Evolutionary conservation across 1,140 invertebrate species (phyloP).

Genomic region (Bombus pascuorum): DNA sequence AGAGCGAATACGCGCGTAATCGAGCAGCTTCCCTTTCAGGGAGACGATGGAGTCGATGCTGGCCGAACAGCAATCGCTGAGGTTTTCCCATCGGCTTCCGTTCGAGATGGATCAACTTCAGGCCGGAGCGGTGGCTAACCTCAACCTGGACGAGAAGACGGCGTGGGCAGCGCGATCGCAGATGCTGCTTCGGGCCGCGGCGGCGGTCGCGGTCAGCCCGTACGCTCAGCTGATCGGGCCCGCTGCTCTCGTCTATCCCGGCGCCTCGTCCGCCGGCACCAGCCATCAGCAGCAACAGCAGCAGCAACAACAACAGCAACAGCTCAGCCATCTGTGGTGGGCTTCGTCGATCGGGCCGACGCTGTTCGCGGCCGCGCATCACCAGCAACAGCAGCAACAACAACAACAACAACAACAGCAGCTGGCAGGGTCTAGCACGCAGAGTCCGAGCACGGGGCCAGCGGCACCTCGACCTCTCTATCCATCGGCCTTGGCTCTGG

Average conservation of each 20-base stretch:
- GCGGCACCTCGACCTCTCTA: slow-evolving; percentile 81
- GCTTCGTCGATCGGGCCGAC: slow-evolving; percentile 79
- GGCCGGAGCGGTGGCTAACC: slow-evolving; percentile 84
- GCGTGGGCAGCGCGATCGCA: slow-evolving; percentile 87
- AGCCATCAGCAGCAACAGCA: slow-evolving; percentile 75
- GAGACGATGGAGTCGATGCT: slow-evolving; percentile 93
- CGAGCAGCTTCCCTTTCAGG: slow-evolving; percentile 84
- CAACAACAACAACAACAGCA: slow-evolving; percentile 75
- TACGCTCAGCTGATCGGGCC: slow-evolving; percentile 83
- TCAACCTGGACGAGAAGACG: slow-evolving; percentile 90
- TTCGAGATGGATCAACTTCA: slow-evolving; percentile 88
- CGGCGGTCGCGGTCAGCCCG: slow-evolving; percentile 83
- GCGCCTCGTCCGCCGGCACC: slow-evolving; percentile 72
- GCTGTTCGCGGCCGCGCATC: slow-evolving; percentile 79
- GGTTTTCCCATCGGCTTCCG: slow-evolving; percentile 87
- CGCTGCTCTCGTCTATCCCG: slow-evolving; percentile 78
- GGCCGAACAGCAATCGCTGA: slow-evolving; percentile 89
- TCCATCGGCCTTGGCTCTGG: slow-evolving; percentile 77
- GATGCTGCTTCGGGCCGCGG: slow-evolving; percentile 86
- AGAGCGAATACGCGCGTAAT: slow-evolving; percentile 73
- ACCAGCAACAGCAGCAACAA: slow-evolving; percentile 76
- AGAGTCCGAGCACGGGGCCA: slow-evolving; percentile 72
- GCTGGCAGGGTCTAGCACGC: slow-evolving; percentile 71
- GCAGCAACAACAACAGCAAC: slow-evolving; percentile 71
- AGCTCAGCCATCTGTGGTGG: slow-evolving; percentile 80